Conservation (phyloP, 2,888 invertebrate species). For the Agelastica alni region DNA sequence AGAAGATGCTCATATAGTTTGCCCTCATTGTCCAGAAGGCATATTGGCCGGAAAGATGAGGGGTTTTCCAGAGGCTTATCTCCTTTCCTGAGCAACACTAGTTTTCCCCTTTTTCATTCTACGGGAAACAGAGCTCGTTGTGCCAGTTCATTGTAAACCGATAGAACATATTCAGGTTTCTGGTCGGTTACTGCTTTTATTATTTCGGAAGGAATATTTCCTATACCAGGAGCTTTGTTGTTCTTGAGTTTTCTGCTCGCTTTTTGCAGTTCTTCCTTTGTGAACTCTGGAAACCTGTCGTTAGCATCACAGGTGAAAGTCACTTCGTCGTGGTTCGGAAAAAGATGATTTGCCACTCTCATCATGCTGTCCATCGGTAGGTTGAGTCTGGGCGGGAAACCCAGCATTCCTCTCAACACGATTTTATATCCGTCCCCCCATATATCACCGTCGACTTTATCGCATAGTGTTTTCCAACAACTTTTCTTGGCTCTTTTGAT, state of each 20-base stretch:
- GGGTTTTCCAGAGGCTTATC: constrained; percentile 9
- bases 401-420: constrained; percentile 10
- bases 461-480: constrained; percentile 13
- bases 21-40: constrained; percentile 15
- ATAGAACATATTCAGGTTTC: constrained; percentile 4
- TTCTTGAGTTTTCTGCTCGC: constrained; percentile 4
- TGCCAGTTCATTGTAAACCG: background rate
- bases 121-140: background rate
- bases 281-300: background rate
- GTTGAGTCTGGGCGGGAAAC: constrained; percentile 5
- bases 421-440: too few species aligned
- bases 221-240: constrained; percentile 11
- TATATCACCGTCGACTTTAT: constrained; percentile 16
- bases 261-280: background rate
- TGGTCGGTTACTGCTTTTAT: background rate
- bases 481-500: background rate
- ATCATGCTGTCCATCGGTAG: background rate
- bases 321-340: constrained; percentile 8
- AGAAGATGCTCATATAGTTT: constrained; percentile 19
- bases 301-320: background rate
- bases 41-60: constrained; percentile 8
- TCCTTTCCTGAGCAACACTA: constrained; percentile 12
- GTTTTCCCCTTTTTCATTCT: constrained; percentile 8
- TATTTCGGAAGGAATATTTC: constrained; percentile 16
- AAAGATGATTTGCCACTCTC: constrained; percentile 1